Base-by-base conservation (phyloP, 2,888 invertebrate genomes). In the Drosophila phalerata region DNA sequence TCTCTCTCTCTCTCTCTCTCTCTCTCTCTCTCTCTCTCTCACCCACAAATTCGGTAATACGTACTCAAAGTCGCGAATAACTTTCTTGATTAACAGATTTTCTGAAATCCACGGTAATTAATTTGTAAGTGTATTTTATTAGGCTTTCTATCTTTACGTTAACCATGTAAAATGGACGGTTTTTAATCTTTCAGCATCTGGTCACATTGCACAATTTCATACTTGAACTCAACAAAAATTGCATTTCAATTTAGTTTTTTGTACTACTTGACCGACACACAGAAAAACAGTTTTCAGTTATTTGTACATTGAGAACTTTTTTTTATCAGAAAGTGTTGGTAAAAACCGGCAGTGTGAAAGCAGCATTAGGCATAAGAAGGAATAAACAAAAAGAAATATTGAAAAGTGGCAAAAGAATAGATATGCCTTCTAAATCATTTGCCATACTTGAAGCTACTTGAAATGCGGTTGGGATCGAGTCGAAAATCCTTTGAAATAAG, bases 391-490 rank as follows among this genome's bases (percentile, higher is more conserved):
- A 19, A 19, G 4, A 11, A 11, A 11, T 11, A 11, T 11, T 19
- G 19, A 22, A 8, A 22, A 8, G 13, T 25, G 22, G 5, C 5
- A 22, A 43, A 43, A 22, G 13, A 3, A 48, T 15, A 15, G 15
- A 30, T 13, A 19, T 43, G 37, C 15, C 25, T 52, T 52, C 25
- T 34, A 22, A 22, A 38, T 38, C 45, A 47, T 37, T 47, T 47
- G 28, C 13, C 15, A 15, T 9, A 42, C 40, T 60, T 19, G 30
- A 19, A 9, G 30, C 25, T 15, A 25, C 19, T 42, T 43, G 52
- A 25, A 42, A 42, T 32, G 52, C 52, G 61, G 52, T 61, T 25
- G 37, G 48, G 9, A 38, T 47, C 38, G 37, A 48, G 28, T 37
- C 28, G 48, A 37, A 11, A 42, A 19, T 19, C 9, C 43, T 13